Evolutionary conservation across 1,140 invertebrate genomes (phyloP), one percentile per base, ranked within the genome.

Genomic region (Sitobion miscanthi): DNA sequence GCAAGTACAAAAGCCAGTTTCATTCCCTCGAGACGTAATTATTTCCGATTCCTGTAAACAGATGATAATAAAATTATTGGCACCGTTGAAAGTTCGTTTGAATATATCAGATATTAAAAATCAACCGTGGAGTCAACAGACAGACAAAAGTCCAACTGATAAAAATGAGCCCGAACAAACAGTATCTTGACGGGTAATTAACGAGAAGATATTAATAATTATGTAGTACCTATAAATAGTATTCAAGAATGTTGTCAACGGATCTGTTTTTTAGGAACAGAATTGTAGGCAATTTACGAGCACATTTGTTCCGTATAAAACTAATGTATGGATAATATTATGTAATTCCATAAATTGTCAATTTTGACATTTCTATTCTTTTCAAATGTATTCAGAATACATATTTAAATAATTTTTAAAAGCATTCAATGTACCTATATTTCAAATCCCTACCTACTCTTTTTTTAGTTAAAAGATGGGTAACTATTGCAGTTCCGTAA

Each of bases 1-100:
- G 96, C 97, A 97, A 96, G 97, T 97, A 20, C 97, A 97, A 94
- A 97, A 96, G 94, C 97, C 96, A 94, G 96, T 97, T 8, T 96
- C 95, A 0, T 98, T 97, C 94, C 97, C 97, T 0, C 96, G 96
- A 94, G 96, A 96, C 47, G 97, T 97, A 9, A 95, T 96, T 94
- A 96, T 97, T 1, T 96, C 97, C 1, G 94, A 95, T 11, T 95
- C 96, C 87, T 97, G 97, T 95, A 97, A 96, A 89, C 96, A 96
- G 21, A 95, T 97, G 47, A 97, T 97, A 49, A 96, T 95, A 93
- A 96, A 96, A 94, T 97, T 98, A 94, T 95, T 98, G 82, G 96
- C 97, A 11, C 97, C 97, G 0, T 95, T 97, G 83, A 96, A 96
- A 94, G 94, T 95, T 25, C 95, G 97, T 38, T 95, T 96, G 23